A percentile compares a stretch with the other conserved stretches of the same genome.
phyloP scores from a whole-genome alignment of 2,888 invertebrate species.

The Ennomos erosarius region DNA sequence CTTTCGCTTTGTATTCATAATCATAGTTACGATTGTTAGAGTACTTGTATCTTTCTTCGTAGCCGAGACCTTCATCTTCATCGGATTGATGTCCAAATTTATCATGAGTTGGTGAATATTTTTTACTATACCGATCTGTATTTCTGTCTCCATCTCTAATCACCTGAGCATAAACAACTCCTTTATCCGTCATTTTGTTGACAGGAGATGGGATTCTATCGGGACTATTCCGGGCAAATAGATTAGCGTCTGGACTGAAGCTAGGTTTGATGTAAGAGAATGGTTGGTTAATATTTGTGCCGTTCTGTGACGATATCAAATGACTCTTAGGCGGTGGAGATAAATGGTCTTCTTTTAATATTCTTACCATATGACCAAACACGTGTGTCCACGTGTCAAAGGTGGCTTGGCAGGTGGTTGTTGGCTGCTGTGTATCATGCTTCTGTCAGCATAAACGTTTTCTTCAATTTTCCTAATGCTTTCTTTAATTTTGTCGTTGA shows the following conservation, averaged over 20 bases:
- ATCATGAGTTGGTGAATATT: slow-evolving; percentile 75
- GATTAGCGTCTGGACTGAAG: slow-evolving; percentile 79
- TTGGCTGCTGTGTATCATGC: slow-evolving; percentile 91
- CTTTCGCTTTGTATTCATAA: slow-evolving; percentile 80
- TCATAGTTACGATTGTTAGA: slow-evolving; percentile 64
- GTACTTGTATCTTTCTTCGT: slow-evolving; percentile 85
- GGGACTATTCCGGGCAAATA: slow-evolving; percentile 77
- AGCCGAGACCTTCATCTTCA: slow-evolving; percentile 92
- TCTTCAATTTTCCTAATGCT: slow-evolving; percentile 80
- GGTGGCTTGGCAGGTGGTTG: slow-evolving; percentile 88
- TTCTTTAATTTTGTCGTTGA: slow-evolving; percentile 81
- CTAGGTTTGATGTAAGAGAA: slow-evolving; percentile 91
- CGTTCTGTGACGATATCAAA: slow-evolving; percentile 86
- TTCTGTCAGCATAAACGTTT: slow-evolving; percentile 79
- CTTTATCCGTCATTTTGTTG: slow-evolving; percentile 82
- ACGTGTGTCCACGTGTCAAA: slow-evolving; percentile 88
- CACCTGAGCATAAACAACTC: slow-evolving; percentile 92
- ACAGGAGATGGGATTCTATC: slow-evolving; percentile 76
- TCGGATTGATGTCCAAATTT: slow-evolving; percentile 87
- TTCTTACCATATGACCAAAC: slow-evolving; percentile 91
- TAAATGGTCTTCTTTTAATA: slow-evolving; percentile 89
- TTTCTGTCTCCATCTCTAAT: slow-evolving; percentile 76
- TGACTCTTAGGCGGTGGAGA: slow-evolving; percentile 88
- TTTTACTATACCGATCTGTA: slow-evolving; percentile 60
- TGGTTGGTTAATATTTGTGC: slow-evolving; percentile 90